Conservation (phyloP, 2,797 vertebrate species). For the Etheostoma nigrum region DNA sequence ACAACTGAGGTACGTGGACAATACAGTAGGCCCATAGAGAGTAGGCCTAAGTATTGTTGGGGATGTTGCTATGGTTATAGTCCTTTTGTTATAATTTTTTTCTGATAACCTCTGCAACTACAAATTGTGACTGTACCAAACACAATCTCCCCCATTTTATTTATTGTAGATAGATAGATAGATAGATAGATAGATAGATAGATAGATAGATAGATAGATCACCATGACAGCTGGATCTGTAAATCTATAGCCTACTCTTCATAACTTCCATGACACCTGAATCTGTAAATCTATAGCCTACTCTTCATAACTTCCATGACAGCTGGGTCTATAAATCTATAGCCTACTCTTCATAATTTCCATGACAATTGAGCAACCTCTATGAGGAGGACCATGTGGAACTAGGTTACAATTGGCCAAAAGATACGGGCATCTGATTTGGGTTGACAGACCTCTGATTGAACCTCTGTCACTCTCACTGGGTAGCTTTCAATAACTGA, state of each 20-base stretch:
- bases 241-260: no score
- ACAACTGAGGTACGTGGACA: neutral
- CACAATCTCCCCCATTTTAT: neutral
- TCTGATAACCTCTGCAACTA: neutral
- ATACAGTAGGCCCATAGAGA: no score
- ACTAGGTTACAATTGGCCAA: neutral
- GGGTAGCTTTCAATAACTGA: neutral
- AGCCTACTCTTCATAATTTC: neutral
- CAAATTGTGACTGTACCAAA: neutral
- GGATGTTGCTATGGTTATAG: neutral
- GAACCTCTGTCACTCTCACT: neutral
- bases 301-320: no score
- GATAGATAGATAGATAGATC: no score
- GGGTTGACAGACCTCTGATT: neutral
- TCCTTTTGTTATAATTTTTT: neutral
- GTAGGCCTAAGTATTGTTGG: neutral
- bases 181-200: no score
- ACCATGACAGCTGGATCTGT: neutral
- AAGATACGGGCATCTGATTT: neutral
- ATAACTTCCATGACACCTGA: neutral
- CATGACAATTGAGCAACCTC: neutral
- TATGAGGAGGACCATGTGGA: neutral
- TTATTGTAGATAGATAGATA: neutral
- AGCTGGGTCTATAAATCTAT: no score
- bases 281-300: no score